These are phyloP conservation scores for Clarias magur DNA, from an alignment of 2,113 vertebrate genomes.

Conservation along the genomic window DNA sequence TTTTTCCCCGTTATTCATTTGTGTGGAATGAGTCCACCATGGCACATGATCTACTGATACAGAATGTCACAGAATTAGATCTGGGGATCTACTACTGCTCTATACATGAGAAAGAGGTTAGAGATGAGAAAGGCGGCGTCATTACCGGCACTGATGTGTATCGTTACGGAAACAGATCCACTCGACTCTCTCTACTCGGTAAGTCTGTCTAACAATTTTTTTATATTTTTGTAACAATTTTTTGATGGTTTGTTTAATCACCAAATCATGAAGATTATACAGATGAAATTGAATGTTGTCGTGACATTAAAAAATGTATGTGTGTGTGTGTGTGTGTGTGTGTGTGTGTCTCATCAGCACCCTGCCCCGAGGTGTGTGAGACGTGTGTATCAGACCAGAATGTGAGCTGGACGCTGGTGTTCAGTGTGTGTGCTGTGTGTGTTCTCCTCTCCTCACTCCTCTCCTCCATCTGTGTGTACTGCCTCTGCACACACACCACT, in stretches of 20 bases:
- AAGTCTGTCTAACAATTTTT: background rate
- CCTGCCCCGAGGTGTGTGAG: too few species aligned
- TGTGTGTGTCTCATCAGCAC: background rate
- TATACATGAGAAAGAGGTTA: background rate
- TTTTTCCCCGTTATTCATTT: background rate
- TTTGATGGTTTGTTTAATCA: too few species aligned
- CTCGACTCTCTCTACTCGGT: constrained; percentile 4
- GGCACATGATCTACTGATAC: constrained; percentile 35
- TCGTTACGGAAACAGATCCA: background rate
- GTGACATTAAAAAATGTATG: background rate
- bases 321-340: background rate
- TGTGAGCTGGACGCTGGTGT: background rate
- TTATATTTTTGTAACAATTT: too few species aligned
- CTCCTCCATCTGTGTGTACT: too few species aligned
- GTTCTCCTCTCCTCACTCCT: too few species aligned
- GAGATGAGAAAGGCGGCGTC: fast-evolving
- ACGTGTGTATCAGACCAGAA: background rate
- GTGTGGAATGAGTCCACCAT: background rate
- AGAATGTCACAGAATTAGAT: constrained; percentile 24
- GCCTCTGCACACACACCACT: too few species aligned
- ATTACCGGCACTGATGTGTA: background rate
- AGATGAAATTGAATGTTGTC: too few species aligned
- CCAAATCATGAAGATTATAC: too few species aligned
- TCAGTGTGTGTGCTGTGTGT: too few species aligned
- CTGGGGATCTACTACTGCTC: background rate